A percentile compares a stretch with the other conserved stretches of the same genome.
Conservation (phyloP, 2,113 vertebrate genomes). For the Addax nasomaculatus region DNA sequence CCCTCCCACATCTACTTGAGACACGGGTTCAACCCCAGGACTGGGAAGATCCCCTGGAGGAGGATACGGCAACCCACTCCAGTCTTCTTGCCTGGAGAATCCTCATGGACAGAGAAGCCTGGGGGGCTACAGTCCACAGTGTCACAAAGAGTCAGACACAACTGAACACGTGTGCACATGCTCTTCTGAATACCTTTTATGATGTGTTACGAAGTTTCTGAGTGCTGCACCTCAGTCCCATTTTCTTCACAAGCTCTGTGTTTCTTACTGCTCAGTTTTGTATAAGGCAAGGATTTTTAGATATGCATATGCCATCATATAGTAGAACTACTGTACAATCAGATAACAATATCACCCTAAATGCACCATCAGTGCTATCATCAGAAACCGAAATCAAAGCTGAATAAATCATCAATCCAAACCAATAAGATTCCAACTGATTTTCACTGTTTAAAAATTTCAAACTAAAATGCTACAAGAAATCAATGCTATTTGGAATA, state of each 20-base stretch:
- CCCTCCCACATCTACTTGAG: background rate
- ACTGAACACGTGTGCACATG: background rate
- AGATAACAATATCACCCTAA: background rate
- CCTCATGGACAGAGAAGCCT: background rate
- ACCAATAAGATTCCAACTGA: background rate
- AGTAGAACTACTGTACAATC: background rate
- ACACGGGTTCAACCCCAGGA: background rate
- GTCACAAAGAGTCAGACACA: background rate
- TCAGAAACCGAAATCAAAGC: background rate
- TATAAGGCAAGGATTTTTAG: background rate
- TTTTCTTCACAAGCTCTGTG: background rate
- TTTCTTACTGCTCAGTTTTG: background rate
- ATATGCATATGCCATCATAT: background rate
- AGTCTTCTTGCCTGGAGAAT: background rate
- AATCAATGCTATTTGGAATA: background rate
- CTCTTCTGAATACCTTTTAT: background rate
- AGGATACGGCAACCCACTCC: background rate
- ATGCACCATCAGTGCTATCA: background rate
- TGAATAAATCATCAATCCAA: background rate
- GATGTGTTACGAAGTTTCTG: background rate
- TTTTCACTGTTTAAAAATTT: constrained; percentile 26
- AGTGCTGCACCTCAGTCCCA: background rate
- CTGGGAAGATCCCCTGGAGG: background rate
- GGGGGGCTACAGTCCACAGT: background rate
- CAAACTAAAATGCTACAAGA: constrained; percentile 38